These are phyloP conservation scores for Proteles cristata DNA, from an alignment of 2,113 vertebrate species.

Conservation along the genomic window DNA sequence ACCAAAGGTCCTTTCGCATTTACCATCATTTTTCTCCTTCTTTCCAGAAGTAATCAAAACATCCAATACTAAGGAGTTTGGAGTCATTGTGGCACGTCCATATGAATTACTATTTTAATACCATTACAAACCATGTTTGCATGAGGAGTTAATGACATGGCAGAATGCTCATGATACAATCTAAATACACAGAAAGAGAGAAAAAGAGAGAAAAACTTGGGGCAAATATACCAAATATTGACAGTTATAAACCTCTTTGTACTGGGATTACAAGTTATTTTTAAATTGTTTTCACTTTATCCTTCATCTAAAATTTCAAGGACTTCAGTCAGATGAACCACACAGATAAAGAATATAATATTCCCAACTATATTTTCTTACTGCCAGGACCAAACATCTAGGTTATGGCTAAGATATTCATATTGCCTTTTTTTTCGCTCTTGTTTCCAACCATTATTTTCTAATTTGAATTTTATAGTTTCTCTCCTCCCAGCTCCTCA, in stretches of 20 bases:
- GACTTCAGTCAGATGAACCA: not conserved
- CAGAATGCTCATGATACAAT: not conserved
- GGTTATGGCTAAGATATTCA: not conserved
- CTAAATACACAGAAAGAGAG: not conserved
- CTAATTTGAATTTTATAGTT: not conserved
- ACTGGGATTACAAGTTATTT: not conserved
- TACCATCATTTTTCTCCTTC: not conserved
- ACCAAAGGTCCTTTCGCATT: not conserved
- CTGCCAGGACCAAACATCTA: not conserved
- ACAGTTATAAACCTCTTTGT: not conserved
- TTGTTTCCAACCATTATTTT: constrained; percentile 38
- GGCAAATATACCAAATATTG: not conserved
- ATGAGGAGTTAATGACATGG: not conserved
- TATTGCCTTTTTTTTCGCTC: not conserved
- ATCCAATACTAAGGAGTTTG: not conserved
- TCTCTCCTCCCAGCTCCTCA: not conserved
- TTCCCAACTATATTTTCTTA: not conserved
- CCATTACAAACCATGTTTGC: constrained; percentile 31
- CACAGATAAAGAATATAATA: not conserved
- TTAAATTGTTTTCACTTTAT: not conserved
- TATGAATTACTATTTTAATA: not conserved
- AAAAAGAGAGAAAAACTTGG: not conserved
- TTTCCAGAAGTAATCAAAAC: not conserved
- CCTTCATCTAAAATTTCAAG: constrained; percentile 4
- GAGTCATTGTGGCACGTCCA: not conserved